Percentiles rank a stretch among this genome's conserved stretches.
phyloP scores from a whole-genome alignment of 2,113 vertebrate genomes.

The Lophotis ruficrista region DNA sequence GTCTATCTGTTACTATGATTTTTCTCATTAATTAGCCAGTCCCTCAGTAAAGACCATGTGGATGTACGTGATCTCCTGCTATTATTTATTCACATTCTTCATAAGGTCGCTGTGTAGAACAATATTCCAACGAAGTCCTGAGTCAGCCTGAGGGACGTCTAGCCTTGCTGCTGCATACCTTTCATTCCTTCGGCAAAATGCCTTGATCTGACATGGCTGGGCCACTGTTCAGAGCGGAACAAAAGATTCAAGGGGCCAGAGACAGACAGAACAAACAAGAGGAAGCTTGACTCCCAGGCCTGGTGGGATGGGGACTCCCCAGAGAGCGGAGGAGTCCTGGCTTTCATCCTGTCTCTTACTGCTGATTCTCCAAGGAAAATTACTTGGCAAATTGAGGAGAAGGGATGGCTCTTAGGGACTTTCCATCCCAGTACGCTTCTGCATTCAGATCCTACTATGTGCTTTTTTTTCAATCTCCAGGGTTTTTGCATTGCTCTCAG shows the following conservation, averaged over 20 bases:
- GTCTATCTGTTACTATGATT: background rate
- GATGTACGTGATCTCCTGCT: background rate
- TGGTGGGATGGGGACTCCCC: background rate
- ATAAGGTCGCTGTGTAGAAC: background rate
- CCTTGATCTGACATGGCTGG: background rate
- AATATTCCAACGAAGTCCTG: background rate
- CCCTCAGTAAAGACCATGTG: background rate
- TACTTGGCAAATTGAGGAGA: background rate
- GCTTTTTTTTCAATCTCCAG: background rate
- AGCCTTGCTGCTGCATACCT: background rate
- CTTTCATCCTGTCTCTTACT: background rate
- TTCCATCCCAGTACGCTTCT: background rate
- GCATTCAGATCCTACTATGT: background rate
- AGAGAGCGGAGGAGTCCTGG: background rate
- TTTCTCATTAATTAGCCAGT: background rate
- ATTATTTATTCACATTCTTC: background rate
- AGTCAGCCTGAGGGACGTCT: background rate
- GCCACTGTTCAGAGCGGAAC: background rate
- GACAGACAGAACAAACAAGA: background rate
- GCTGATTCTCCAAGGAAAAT: background rate
- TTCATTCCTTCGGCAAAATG: background rate
- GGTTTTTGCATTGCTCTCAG: background rate
- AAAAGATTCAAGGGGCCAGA: background rate
- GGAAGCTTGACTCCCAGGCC: background rate
- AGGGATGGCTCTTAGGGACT: background rate